Conservation (phyloP, 2,888 invertebrate species). For the Diarsia mendica region DNA sequence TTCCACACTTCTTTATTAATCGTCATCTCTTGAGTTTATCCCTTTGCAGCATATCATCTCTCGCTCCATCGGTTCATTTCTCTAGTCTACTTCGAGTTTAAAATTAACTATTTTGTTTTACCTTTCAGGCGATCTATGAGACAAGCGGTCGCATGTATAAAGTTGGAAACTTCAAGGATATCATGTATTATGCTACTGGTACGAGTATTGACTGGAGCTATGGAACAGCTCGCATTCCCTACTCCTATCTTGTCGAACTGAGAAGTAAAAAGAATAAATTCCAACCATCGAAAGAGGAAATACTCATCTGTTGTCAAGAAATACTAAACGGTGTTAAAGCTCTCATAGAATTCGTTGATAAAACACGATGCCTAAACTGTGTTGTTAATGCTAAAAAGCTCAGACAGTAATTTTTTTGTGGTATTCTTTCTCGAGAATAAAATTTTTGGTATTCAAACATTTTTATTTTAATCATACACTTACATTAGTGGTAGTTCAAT, state of each 20-base stretch:
- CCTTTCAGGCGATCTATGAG: constrained; percentile 83
- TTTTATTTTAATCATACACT: constrained; percentile 39
- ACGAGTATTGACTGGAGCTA: constrained; percentile 89
- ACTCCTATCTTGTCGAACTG: constrained; percentile 84
- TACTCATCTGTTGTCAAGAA: constrained; percentile 82
- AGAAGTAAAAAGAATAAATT: constrained; percentile 83
- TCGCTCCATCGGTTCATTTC: not conserved
- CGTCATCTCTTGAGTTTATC: not conserved
- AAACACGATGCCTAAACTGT: constrained; percentile 79
- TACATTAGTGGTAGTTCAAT: constrained; percentile 18
- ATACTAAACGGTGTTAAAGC: constrained; percentile 78
- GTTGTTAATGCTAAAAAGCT: constrained; percentile 66
- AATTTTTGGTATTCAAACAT: constrained; percentile 1
- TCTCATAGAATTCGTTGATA: constrained; percentile 79
- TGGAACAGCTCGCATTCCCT: constrained; percentile 84
- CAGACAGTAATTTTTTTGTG: constrained; percentile 39
- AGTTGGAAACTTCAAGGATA: constrained; percentile 86
- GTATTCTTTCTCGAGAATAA: not conserved
- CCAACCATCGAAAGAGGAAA: constrained; percentile 80
- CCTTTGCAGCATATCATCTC: not conserved
- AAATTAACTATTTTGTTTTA: not conserved
- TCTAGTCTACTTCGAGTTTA: not conserved
- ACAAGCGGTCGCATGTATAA: constrained; percentile 84
- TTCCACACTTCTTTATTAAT: not conserved
- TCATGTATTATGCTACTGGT: constrained; percentile 85